Base-by-base conservation (phyloP, 2,888 invertebrate genomes). In the Chelonus formosanus region DNA sequence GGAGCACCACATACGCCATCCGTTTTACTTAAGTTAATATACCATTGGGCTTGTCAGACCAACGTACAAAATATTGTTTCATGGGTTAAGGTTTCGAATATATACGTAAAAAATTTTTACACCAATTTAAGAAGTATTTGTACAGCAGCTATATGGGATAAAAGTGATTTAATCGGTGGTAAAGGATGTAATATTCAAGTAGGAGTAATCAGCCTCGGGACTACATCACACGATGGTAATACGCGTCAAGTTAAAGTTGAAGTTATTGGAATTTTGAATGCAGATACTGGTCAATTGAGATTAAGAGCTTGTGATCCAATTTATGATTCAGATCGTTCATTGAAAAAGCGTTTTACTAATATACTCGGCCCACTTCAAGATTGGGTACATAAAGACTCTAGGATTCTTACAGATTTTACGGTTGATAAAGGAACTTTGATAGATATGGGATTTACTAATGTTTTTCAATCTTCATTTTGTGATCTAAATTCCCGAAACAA, bases 21-120 rank as follows among this genome's bases (percentile, higher is more conserved):
- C 44, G 91, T 93, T 0, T 86, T 95, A 5, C 85, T 96, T 0
- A 95, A 95, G 76, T 86, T 96, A 0, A 89, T 96, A 60, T 96
- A 96, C 84, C 95, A 95, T 81, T 96, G 96, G 96, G 89, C 94
- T 0, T 95, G 95, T 73, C 95, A 96, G 81, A 95, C 96, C 0
- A 93, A 92, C 71, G 92, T 95, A 0, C 92, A 92, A 74, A 96
- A 95, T 77, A 94, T 95, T 0, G 90, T 93, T 0, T 93, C 93
- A 70, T 96, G 95, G 96, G 95, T 95, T 0, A 89, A 90, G 82
- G 94, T 92, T 0, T 90, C 92, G 63, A 91, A 90, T 76, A 84
- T 89, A 3, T 92, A 90, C 72, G 87, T 90, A 1, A 89, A 89
- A 79, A 88, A 87, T 44, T 86, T 87, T 74, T 94, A 92, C 76